A percentile compares a stretch with the other conserved stretches of the same genome.
Conservation (phyloP, 2,888 invertebrate species). For the Ephialtes manifestator region DNA sequence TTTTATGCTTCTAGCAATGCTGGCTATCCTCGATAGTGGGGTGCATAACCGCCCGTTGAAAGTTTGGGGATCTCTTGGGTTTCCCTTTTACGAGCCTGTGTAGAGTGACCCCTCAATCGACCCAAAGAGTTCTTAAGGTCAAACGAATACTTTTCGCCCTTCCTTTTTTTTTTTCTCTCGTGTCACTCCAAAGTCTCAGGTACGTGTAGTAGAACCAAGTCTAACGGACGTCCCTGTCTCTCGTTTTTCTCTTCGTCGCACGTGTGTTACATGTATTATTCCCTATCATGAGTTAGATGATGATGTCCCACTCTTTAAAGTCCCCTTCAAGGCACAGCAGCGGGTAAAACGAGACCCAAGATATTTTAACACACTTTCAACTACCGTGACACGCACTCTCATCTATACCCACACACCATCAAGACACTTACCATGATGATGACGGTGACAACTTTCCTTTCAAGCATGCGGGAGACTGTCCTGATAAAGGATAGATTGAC, state of each 20-base stretch:
- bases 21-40: constrained; percentile 2
- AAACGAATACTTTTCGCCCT: neutral
- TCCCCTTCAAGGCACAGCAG: constrained; percentile 40
- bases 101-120: constrained; percentile 28
- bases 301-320: constrained; percentile 65
- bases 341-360: constrained; percentile 37
- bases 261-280: constrained; percentile 63
- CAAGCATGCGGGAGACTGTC: constrained; percentile 29
- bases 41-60: neutral
- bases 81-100: constrained; percentile 16
- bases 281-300: constrained; percentile 48
- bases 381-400: constrained; percentile 23
- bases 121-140: constrained; percentile 28
- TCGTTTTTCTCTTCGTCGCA: constrained; percentile 15
- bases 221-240: constrained; percentile 31
- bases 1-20: neutral
- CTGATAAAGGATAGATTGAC: constrained; percentile 71
- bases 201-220: constrained; percentile 24
- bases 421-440: neutral
- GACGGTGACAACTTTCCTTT: constrained; percentile 63
- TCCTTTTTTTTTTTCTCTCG: constrained; percentile 4
- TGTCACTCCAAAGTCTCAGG: neutral
- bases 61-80: constrained; percentile 1
- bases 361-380: constrained; percentile 44
- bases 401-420: constrained; percentile 35